phyloP scores from a whole-genome alignment of 2,113 vertebrate species.

The Phocoena phocoena region DNA sequence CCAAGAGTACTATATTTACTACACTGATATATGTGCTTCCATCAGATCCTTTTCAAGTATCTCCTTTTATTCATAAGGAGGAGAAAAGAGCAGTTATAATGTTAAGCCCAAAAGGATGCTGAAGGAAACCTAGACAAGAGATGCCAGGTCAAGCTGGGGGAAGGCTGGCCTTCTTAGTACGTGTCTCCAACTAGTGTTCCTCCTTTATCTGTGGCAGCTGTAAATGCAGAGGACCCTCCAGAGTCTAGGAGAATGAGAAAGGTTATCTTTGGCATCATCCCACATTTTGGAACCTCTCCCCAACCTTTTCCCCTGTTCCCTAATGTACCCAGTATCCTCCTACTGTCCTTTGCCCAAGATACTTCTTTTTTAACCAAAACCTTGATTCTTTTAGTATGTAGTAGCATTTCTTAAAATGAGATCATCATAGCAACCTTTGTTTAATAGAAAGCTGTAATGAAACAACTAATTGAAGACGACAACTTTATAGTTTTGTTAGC shows the following conservation, averaged over 20 bases:
- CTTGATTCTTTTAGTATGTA: background rate
- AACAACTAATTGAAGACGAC: background rate
- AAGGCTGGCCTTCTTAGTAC: background rate
- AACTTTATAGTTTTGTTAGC: background rate
- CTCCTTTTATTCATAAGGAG: slow-evolving; percentile 15
- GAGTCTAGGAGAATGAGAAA: background rate
- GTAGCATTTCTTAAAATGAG: slow-evolving; percentile 6
- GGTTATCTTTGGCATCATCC: background rate
- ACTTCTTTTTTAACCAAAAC: background rate
- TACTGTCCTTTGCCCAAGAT: background rate
- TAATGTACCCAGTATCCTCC: background rate
- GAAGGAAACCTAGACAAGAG: background rate
- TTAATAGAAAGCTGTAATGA: background rate
- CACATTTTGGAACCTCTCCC: background rate
- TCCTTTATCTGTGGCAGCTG: background rate
- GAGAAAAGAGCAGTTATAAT: background rate
- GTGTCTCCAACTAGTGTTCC: background rate
- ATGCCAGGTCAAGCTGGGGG: background rate
- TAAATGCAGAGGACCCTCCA: background rate
- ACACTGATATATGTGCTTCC: background rate
- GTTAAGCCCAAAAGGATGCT: background rate
- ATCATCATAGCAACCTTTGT: background rate
- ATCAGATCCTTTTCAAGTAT: background rate
- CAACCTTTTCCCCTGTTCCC: background rate
- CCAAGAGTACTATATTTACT: background rate